Conservation (phyloP, 1,140 invertebrate genomes). For the Vanessa tameamea region DNA sequence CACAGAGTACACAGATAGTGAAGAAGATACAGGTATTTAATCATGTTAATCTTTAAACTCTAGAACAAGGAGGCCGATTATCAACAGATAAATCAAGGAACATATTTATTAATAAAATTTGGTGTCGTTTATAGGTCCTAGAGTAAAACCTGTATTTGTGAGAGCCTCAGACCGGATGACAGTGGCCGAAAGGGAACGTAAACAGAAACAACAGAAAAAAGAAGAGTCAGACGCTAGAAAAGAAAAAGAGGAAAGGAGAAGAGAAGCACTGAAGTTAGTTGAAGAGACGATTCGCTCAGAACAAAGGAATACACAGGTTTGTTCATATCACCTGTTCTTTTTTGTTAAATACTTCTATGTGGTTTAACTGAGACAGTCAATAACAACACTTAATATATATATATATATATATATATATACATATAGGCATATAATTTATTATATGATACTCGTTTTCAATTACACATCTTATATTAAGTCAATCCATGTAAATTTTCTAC, state of each 20-base stretch:
- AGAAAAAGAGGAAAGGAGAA: slow-evolving; percentile 90
- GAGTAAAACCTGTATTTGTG: slow-evolving; percentile 98
- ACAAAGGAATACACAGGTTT: slow-evolving; percentile 71
- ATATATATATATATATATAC: no score
- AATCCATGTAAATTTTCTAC: no score
- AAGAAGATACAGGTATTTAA: slow-evolving; percentile 87
- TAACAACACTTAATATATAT: background rate
- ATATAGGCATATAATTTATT: no score
- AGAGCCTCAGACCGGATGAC: slow-evolving; percentile 96
- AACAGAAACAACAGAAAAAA: slow-evolving; percentile 92
- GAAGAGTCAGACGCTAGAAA: slow-evolving; percentile 89
- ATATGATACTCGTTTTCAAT: no score
- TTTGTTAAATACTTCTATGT: no score
- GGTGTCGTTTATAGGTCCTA: slow-evolving; percentile 81
- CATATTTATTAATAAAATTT: slow-evolving; percentile 8
- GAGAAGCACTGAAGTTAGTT: slow-evolving; percentile 93
- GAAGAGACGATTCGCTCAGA: slow-evolving; percentile 94
- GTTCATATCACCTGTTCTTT: background rate
- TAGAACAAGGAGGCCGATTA: no score
- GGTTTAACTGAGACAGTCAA: background rate
- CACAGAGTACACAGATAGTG: slow-evolving; percentile 94
- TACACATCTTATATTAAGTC: no score
- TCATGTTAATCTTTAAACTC: no score
- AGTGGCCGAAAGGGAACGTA: slow-evolving; percentile 95
- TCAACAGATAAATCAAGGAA: no score